Evolutionary conservation across 2,888 invertebrate species (phyloP).

Genomic region (Leucophora obtusa): DNA sequence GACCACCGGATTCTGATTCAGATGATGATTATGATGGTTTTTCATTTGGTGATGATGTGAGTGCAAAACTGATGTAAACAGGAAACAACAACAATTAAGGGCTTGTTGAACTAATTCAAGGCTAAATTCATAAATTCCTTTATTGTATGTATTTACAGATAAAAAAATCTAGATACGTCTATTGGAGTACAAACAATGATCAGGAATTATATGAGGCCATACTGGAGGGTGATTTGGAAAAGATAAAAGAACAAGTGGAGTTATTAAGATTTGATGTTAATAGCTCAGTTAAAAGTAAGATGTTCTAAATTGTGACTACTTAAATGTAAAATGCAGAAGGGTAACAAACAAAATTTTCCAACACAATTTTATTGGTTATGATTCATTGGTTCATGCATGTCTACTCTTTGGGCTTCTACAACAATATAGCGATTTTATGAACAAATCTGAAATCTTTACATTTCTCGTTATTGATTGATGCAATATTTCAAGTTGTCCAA

Average conservation of each 20-base stretch:
- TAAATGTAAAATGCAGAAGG: too few relatives aligned
- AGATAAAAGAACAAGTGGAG: slow-evolving; percentile 68
- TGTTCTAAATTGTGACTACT: too few relatives aligned
- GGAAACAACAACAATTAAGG: background rate
- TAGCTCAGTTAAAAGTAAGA: slow-evolving; percentile 62
- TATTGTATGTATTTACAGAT: slow-evolving; percentile 3
- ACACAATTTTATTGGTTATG: too few relatives aligned
- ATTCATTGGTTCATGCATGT: too few relatives aligned
- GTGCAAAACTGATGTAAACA: slow-evolving; percentile 33
- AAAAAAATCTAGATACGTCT: background rate
- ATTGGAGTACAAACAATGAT: slow-evolving; percentile 59
- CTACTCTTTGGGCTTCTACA: too few relatives aligned
- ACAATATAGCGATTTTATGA: too few relatives aligned
- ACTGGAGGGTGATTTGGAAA: slow-evolving; percentile 67
- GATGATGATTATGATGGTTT: slow-evolving; percentile 77
- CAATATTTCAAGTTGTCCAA: too few relatives aligned
- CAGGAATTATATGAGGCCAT: slow-evolving; percentile 69
- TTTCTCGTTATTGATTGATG: too few relatives aligned
- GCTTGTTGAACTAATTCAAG: slow-evolving; percentile 36
- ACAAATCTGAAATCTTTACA: too few relatives aligned
- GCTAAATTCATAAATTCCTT: slow-evolving; percentile 2
- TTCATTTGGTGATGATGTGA: slow-evolving; percentile 73
- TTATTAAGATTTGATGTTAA: slow-evolving; percentile 67
- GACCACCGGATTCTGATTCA: slow-evolving; percentile 74
- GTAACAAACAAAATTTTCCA: too few relatives aligned